Evolutionary conservation across 2,888 invertebrate genomes (phyloP), one percentile per base, ranked within the genome.

Genomic region (Synergus umbraculus): DNA sequence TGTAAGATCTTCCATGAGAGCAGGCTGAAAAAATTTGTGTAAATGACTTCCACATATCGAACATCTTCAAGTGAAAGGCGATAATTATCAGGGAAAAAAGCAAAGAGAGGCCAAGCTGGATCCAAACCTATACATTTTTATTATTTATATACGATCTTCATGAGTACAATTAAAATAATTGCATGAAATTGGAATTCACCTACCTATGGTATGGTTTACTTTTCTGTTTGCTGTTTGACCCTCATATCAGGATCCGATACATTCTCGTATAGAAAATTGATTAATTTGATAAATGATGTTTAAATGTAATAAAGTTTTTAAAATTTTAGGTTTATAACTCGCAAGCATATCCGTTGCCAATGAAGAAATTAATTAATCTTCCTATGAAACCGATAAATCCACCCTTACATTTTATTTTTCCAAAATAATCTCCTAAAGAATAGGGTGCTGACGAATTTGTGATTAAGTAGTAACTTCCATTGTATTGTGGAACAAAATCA

Each of bases 51-150:
- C 0, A 93, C 92, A 80, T 90, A 88, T 0, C 82, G 78, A 2
- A 92, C 93, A 78, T 92, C 93, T 0, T 83, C 84, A 3, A 78
- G 80, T 9, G 92, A 91, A 15, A 93, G 88, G 29, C 92, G 84
- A 0, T 83, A 66, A 0, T 84, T 87, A 4, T 79, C 22, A 0
- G 77, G 79, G 4, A 89, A 88, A 0, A 78, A 15, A 4, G 46
- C 76, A 82, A 92, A 92, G 0, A 88, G 79, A 0, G 92, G 93
- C 4, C 88, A 82, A 1, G 92, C 93, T 4, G 93, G 92, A 77
- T 93, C 93, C 82, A 93, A 80, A 4, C 91, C 92, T 92, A 77
- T 8, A 29, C 77, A 64, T 58, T 7, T 43, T 43, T 43, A 43
- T 43, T 8, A 43, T 8, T 43, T 43, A 43, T 43, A 13, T 49